phyloP scores from a whole-genome alignment of 1,140 invertebrate species.

The Olivierus martensii region DNA sequence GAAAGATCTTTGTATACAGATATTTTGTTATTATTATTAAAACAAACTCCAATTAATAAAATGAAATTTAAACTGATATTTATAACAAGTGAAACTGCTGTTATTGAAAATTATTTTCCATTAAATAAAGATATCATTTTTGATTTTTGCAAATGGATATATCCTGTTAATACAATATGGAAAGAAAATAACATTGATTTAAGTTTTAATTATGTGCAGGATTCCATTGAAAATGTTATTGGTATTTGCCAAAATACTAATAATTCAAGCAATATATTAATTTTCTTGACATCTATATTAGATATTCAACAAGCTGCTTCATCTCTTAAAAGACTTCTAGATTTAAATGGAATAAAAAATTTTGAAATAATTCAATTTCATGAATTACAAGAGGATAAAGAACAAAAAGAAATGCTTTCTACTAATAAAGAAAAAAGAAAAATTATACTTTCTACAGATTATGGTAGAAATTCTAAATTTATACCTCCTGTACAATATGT shows the following conservation, averaged over 20 bases:
- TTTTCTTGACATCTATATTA: conserved; percentile 88
- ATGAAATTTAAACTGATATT: conserved; percentile 93
- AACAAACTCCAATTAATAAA: conserved; percentile 63
- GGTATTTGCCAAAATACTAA: conserved; percentile 70
- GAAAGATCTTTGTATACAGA: conserved; percentile 92
- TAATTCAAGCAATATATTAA: conserved; percentile 69
- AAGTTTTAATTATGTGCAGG: conserved; percentile 72
- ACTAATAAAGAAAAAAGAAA: conserved; percentile 60
- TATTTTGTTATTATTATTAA: conserved; percentile 68
- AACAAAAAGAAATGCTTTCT: conserved; percentile 15
- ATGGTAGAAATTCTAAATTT: conserved; percentile 96
- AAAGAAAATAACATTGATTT: conserved; percentile 65
- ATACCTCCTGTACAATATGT: conserved; percentile 97
- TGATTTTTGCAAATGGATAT: conserved; percentile 78
- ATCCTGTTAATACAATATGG: conserved; percentile 55
- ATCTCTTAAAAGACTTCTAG: no score
- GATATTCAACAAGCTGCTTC: conserved; percentile 57
- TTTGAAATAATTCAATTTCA: conserved; percentile 2
- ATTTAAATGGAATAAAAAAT: no score
- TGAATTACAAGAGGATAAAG: conserved; percentile 52
- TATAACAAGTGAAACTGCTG: conserved; percentile 89
- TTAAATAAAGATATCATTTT: conserved; percentile 46
- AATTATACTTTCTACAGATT: conserved; percentile 95
- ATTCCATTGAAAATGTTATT: conserved; percentile 52
- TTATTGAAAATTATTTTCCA: conserved; percentile 79